Evolutionary conservation across 2,797 vertebrate species (phyloP).

Genomic region (Poliocrania exsul): DNA sequence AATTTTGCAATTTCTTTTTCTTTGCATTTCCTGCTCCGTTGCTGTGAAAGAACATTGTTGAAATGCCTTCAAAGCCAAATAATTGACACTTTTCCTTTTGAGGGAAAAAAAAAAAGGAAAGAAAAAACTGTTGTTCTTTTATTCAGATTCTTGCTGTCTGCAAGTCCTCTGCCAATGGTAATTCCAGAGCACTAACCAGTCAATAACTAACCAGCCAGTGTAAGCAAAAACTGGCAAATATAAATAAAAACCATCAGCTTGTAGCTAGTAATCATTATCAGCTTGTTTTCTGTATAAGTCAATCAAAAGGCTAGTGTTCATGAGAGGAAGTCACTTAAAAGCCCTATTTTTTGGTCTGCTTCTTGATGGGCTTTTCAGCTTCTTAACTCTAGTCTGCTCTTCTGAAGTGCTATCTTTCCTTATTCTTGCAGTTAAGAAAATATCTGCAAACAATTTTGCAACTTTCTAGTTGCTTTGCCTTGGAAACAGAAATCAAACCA

Average conservation of each 20-base stretch:
- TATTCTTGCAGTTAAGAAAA: background rate
- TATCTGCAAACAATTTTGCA: background rate
- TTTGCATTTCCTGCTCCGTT: background rate
- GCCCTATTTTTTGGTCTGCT: background rate
- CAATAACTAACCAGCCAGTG: background rate
- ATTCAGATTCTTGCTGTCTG: background rate
- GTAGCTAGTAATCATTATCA: background rate
- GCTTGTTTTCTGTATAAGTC: background rate
- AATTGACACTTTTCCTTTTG: background rate
- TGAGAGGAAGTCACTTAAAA: background rate
- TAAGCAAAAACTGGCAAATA: background rate
- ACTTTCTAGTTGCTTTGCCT: constrained; percentile 10
- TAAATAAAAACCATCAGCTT: background rate
- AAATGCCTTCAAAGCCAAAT: background rate
- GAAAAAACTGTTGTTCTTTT: background rate
- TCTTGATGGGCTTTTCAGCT: background rate
- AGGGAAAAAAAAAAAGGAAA: no score
- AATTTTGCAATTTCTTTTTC: background rate
- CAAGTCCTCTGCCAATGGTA: background rate
- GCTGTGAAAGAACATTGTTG: background rate
- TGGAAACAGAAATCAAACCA: constrained; percentile 11
- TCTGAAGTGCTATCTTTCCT: background rate
- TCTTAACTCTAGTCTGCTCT: background rate
- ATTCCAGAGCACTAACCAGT: background rate
- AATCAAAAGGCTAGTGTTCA: background rate